Evolutionary conservation across 2,888 invertebrate genomes (phyloP), one percentile per base, ranked within the genome.

Genomic region (Myathropa florea): DNA sequence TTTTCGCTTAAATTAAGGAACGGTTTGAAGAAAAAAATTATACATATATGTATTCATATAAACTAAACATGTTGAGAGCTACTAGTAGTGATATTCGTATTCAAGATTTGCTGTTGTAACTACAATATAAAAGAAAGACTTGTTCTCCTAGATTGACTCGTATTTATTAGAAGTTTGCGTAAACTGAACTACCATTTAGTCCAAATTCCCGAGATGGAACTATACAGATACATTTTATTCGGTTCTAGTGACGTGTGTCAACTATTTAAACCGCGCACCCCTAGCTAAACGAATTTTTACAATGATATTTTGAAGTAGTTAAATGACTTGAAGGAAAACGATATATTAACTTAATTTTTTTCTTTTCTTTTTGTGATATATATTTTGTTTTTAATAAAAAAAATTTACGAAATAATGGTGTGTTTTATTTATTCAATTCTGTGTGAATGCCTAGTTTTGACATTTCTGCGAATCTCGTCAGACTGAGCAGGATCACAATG

Each of bases 301-400:
- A 61, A 60, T 80, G 79, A 84, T 80, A 77, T 77, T 85, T 81
- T 81, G 60, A 76, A 67, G 73, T 81, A 76, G 33, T 68, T 10
- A 78, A 72, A 57, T 53, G 46, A 71, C n/a, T 71, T 75, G 73
- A 68, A 70, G 46, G 57, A 55, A 61, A 57, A 57, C 57, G 18
- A 60, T 60, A 23, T 61, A 39, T 53, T 18, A 79, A 70, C 57
- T 76, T 84, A 61, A 67, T 67, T 79, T 71, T 57, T 76, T 64
- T 46, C 4, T 70, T 72, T 63, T 61, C 39, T 83, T 76, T 85
- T 76, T 84, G 84, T 80, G 80, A 81, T 80, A 79, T 59, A 59
- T 67, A 63, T 67, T 85, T 78, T 65, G 68, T 77, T 85, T 72
- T 81, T 36, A 85, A 81, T 78, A 81, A 85, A 83, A 33, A 79